These are phyloP conservation scores for Acholoe squamosa DNA, from an alignment of 2,888 invertebrate genomes.

Conservation along the genomic window DNA sequence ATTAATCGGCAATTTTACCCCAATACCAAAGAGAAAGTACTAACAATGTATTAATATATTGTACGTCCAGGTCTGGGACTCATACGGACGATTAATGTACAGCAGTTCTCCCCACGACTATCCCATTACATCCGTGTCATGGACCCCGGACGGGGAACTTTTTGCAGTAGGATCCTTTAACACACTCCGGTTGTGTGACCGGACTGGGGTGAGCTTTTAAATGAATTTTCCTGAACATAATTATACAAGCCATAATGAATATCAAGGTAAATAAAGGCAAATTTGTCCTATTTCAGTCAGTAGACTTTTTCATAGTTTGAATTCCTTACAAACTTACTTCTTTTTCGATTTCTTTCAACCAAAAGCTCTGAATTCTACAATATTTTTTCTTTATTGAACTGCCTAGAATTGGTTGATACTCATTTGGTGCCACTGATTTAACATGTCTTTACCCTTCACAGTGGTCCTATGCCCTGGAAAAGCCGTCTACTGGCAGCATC, in stretches of 20 bases:
- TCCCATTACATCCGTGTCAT: slow-evolving; percentile 94
- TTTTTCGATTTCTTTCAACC: too few relatives aligned
- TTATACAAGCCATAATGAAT: too few relatives aligned
- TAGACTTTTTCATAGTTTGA: too few relatives aligned
- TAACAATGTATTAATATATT: too few relatives aligned
- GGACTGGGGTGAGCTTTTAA: slow-evolving; percentile 90
- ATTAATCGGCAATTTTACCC: too few relatives aligned
- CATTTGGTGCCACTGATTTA: not conserved
- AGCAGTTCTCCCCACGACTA: slow-evolving; percentile 92
- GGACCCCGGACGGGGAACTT: slow-evolving; percentile 95
- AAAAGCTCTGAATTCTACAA: too few relatives aligned
- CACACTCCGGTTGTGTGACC: slow-evolving; percentile 94
- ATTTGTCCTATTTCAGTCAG: too few relatives aligned
- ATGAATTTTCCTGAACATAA: too few relatives aligned
- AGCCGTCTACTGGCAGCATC: slow-evolving; percentile 94
- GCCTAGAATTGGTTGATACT: not conserved
- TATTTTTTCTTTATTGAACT: not conserved
- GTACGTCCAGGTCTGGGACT: slow-evolving; percentile 91
- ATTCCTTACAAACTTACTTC: too few relatives aligned
- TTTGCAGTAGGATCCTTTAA: slow-evolving; percentile 97
- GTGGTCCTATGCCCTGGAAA: slow-evolving; percentile 97
- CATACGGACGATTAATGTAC: slow-evolving; percentile 93
- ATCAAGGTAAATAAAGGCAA: too few relatives aligned
- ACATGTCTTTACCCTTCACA: slow-evolving; percentile 82
- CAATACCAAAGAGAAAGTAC: too few relatives aligned